Evolutionary conservation across 2,113 vertebrate genomes (phyloP).

Genomic region (Microtus oregoni): DNA sequence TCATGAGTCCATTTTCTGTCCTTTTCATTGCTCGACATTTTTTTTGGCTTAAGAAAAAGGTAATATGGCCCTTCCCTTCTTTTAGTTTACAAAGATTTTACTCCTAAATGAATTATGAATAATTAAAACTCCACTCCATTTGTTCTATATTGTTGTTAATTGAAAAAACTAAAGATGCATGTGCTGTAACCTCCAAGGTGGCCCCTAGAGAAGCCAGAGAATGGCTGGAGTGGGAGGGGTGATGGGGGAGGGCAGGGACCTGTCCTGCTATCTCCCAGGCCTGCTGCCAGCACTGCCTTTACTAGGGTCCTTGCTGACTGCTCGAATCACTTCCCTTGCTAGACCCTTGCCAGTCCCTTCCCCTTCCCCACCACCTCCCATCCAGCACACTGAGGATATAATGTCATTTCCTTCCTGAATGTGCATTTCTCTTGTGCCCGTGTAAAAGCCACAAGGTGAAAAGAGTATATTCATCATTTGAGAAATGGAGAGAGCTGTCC

Average conservation of each 20-base stretch:
- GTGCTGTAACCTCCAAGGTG: constrained; percentile 82
- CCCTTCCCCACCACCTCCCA: background rate
- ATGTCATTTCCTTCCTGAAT: background rate
- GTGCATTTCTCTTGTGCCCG: background rate
- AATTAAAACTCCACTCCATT: constrained; percentile 89
- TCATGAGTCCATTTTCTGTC: background rate
- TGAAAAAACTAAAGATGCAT: constrained; percentile 91
- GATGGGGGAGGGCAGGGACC: background rate
- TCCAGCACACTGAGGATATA: background rate
- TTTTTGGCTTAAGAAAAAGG: constrained; percentile 79
- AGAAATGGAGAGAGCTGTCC: background rate
- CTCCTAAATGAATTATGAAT: constrained; percentile 90
- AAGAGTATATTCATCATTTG: background rate
- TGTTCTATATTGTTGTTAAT: constrained; percentile 88
- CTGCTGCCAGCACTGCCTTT: background rate
- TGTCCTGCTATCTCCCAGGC: background rate
- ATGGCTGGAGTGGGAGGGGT: background rate
- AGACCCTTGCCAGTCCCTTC: background rate
- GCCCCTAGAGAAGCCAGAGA: constrained; percentile 64
- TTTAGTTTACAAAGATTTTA: constrained; percentile 89
- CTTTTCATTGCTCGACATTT: background rate
- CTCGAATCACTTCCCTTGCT: background rate
- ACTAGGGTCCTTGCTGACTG: fast-evolving
- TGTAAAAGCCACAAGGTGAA: constrained; percentile 30
- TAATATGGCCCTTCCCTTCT: constrained; percentile 81